phyloP scores from a whole-genome alignment of 1,140 invertebrate species.

The Grapholita molesta region DNA sequence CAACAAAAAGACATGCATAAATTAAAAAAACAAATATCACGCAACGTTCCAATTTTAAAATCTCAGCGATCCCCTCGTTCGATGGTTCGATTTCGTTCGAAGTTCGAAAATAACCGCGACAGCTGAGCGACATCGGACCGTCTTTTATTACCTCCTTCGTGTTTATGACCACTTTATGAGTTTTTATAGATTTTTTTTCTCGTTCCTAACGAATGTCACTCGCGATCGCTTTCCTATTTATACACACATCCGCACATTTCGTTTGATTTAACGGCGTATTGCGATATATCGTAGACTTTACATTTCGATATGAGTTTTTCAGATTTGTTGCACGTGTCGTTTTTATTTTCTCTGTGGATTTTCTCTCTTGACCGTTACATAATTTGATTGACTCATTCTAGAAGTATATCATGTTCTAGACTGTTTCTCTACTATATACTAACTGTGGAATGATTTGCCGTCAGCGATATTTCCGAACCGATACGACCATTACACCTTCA shows the following conservation, averaged over 20 bases:
- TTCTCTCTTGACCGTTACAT: not conserved
- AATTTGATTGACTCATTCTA: too few species aligned
- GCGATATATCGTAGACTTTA: not conserved
- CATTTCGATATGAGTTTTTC: conserved; percentile 2
- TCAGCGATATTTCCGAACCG: too few species aligned
- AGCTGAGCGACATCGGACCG: conserved; percentile 68
- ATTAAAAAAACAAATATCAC: not conserved
- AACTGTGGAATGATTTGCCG: too few species aligned
- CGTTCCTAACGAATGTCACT: conserved; percentile 56
- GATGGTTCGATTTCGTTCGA: conserved; percentile 67
- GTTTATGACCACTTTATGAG: conserved; percentile 74
- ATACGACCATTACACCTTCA: too few species aligned
- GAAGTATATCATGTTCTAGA: too few species aligned
- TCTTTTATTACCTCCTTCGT: conserved; percentile 73
- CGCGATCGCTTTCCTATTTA: conserved; percentile 55
- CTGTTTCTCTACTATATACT: too few species aligned
- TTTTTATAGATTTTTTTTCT: conserved; percentile 67
- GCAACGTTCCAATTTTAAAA: conserved; percentile 57
- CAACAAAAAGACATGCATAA: not conserved
- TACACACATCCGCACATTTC: conserved; percentile 42
- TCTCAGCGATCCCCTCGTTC: conserved; percentile 48
- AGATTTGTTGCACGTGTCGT: not conserved
- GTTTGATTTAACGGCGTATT: conserved; percentile 29
- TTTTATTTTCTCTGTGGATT: not conserved
- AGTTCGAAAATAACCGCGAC: conserved; percentile 73